Evolutionary conservation across 53 echinoderm and acorn worm species (phyloP), one percentile per base, ranked within the genome.

Genomic region (Holothuria leucospilota): DNA sequence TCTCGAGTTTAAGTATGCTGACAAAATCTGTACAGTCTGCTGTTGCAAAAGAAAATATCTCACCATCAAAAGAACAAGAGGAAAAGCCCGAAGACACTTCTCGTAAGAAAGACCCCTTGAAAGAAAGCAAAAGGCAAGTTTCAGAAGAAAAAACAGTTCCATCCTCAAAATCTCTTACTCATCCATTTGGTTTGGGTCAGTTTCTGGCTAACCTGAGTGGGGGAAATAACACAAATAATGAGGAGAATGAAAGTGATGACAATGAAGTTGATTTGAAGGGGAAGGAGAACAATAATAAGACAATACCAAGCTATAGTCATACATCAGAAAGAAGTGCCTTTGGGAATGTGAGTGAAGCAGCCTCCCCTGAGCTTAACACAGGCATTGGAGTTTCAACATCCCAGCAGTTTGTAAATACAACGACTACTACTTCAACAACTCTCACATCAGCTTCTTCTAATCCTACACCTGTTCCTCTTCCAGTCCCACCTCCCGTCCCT

Each of bases 1-100:
- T 92, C 23, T 88, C 86, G n/a, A 92, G 92, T 68, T 75, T 92
- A 30, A 92, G 84, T 67, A 83, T 89, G 77, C 82, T 93, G 30
- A 89, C 89, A 4, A 82, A 89, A 77, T 83, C 87, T 46, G 88
- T 87, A 53, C 87, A 91, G 85, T 85, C 58, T 61, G 71, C 74
- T 38, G 38, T 86, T 62, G 40, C 59, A 20, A 86, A 86, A 58
- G 90, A 74, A 20, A 75, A 51, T 21, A 21, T 30, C 41, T 18
- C 75, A 51, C 25, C 51, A n/a, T 49, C 49, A 14, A 51, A 21
- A 53, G 38, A 86, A 38, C 15, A 79, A 6, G 52, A 51, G 65
- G 30, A 78, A 66, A 23, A 15, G 8, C 15, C 18, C 14, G 56
- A 56, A 56, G 56, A 56, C 18, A 56, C 56, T 56, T 56, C 56